These are phyloP conservation scores for Liodrosophila aerea DNA, from an alignment of 2,888 invertebrate genomes.

Conservation along the genomic window DNA sequence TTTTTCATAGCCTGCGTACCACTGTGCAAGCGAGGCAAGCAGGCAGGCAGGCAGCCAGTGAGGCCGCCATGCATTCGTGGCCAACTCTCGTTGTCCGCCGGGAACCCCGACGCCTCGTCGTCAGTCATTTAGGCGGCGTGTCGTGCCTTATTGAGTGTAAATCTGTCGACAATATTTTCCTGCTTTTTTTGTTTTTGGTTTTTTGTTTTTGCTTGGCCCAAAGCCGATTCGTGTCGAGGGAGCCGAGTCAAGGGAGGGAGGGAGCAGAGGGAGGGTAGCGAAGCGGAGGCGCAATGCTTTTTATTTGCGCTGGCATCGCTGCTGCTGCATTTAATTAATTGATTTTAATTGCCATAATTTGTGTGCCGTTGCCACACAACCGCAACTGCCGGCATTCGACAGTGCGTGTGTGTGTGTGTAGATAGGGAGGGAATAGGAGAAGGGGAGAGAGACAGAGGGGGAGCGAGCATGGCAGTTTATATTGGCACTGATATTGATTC, in stretches of 20 bases:
- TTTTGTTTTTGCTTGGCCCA: conserved; percentile 45
- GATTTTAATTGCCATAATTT: conserved; percentile 80
- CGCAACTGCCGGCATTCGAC: conserved; percentile 62
- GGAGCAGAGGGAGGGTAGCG: too few species aligned
- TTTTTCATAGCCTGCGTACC: conserved; percentile 8
- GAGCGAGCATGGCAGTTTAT: conserved; percentile 30
- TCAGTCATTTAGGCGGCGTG: conserved; percentile 75
- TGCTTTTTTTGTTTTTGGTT: conserved; percentile 20
- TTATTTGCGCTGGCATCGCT: conserved; percentile 49
- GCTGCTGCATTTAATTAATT: conserved; percentile 78
- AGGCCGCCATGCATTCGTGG: conserved; percentile 24
- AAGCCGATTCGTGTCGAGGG: conserved; percentile 23
- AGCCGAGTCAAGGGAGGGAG: conserved; percentile 20
- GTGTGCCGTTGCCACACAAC: conserved; percentile 77
- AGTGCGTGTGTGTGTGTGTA: conserved; percentile 15
- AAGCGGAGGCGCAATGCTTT: conserved; percentile 46
- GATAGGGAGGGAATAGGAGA: too few species aligned
- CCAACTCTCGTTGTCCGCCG: conserved; percentile 24
- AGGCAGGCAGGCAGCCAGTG: conserved; percentile 7
- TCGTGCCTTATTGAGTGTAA: conserved; percentile 75
- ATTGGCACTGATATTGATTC: conserved; percentile 72
- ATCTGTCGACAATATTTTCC: conserved; percentile 70
- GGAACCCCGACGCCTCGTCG: conserved; percentile 45
- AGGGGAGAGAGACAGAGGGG: conserved; percentile 1
- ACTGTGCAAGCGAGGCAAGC: conserved; percentile 36